A percentile compares a stretch with the other conserved stretches of the same genome.
Evolutionary conservation across 2,888 invertebrate genomes (phyloP).

Genomic region (Subacronicta megacephala): DNA sequence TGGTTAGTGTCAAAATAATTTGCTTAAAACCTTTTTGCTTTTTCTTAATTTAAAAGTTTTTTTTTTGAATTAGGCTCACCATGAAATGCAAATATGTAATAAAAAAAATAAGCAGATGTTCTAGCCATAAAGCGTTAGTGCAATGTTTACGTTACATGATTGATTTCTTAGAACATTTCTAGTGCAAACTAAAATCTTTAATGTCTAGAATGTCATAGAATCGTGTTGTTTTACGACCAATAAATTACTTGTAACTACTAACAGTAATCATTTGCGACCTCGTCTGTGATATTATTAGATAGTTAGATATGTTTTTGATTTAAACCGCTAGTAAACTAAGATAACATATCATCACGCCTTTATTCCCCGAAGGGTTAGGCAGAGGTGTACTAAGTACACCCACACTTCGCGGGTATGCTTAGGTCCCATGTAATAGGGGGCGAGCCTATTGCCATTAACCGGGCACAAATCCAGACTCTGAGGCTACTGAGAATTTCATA

Average conservation of each 20-base stretch:
- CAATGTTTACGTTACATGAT: slow-evolving; percentile 9
- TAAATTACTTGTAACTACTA: slow-evolving; percentile 39
- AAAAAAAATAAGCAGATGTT: not conserved
- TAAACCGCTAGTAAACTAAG: not conserved
- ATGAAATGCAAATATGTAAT: not conserved
- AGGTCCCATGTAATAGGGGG: too few relatives aligned
- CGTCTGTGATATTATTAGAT: slow-evolving; percentile 22
- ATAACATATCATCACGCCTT: too few relatives aligned
- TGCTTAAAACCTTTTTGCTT: too few relatives aligned
- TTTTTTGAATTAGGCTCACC: too few relatives aligned
- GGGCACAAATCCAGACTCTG: too few relatives aligned
- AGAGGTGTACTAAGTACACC: too few relatives aligned
- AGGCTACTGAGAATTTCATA: too few relatives aligned
- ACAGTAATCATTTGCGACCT: slow-evolving; percentile 29
- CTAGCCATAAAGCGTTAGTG: not conserved
- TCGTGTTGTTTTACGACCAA: slow-evolving; percentile 29
- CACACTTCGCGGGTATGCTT: too few relatives aligned
- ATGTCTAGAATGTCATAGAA: slow-evolving; percentile 21
- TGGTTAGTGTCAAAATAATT: too few relatives aligned
- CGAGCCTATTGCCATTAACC: too few relatives aligned
- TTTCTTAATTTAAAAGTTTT: too few relatives aligned
- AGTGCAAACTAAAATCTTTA: slow-evolving; percentile 20
- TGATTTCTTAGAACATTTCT: slow-evolving; percentile 15
- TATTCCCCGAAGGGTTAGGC: too few relatives aligned
- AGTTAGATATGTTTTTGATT: not conserved